Conservation (phyloP, 2,797 vertebrate species). For the Cryptoblepharus egeriae region DNA sequence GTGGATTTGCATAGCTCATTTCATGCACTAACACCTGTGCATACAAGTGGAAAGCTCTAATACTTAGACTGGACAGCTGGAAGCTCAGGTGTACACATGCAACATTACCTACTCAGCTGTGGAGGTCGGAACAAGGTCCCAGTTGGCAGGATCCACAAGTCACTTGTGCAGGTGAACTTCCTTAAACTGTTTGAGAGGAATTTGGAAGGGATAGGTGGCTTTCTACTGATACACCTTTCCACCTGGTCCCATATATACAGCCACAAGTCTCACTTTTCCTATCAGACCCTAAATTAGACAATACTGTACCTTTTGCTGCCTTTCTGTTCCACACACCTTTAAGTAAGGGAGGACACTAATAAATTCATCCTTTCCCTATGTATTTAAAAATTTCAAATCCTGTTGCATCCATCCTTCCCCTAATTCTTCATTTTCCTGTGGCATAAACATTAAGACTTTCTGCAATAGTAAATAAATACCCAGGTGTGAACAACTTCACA, state of each 20-base stretch:
- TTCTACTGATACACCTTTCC: background rate
- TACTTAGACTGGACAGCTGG: background rate
- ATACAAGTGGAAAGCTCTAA: conserved; percentile 7
- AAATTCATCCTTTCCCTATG: background rate
- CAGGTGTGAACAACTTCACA: background rate
- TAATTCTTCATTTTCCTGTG: background rate
- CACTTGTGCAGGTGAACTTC: background rate
- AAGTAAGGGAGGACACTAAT: background rate
- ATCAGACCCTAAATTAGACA: too few species aligned
- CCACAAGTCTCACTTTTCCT: too few species aligned
- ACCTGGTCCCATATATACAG: background rate
- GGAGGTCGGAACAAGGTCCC: conserved; percentile 25
- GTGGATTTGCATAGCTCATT: background rate
- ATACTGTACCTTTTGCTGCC: too few species aligned
- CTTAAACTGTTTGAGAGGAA: background rate
- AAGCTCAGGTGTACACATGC: background rate
- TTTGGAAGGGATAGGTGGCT: background rate
- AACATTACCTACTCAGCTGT: background rate
- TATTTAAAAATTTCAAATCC: background rate
- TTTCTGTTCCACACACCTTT: background rate
- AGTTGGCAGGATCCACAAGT: conserved; percentile 1
- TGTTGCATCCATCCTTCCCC: background rate
- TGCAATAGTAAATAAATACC: background rate
- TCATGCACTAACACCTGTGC: conserved; percentile 12
- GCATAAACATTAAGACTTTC: background rate